Percentiles rank a stretch among this genome's conserved stretches.
These are phyloP conservation scores for Cheilosia vernalis DNA, from an alignment of 2,888 invertebrate species.

Conservation along the genomic window DNA sequence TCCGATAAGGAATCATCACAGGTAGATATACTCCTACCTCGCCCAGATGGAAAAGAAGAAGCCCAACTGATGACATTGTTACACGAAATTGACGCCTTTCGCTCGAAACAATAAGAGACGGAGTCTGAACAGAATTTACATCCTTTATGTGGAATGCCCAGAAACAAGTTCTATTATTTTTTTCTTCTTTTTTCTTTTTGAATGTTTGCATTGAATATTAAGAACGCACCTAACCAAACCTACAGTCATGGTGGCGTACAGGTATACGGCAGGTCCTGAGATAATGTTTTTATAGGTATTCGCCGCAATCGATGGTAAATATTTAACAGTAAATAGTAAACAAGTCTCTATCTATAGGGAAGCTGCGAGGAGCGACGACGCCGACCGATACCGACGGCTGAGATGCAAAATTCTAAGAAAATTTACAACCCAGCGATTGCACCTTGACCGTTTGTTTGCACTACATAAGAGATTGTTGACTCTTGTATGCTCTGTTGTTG, in stretches of 20 bases:
- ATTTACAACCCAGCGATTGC: slow-evolving; percentile 19
- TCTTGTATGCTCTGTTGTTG: slow-evolving; percentile 10
- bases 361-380: slow-evolving; percentile 12
- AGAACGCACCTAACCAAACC: slow-evolving; percentile 62
- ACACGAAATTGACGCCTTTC: slow-evolving; percentile 53
- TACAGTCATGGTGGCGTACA: slow-evolving; percentile 42
- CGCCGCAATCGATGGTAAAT: slow-evolving; percentile 34
- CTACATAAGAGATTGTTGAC: slow-evolving; percentile 25
- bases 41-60: slow-evolving; percentile 26
- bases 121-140: slow-evolving; percentile 34
- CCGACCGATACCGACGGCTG: background rate
- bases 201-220: slow-evolving; percentile 52
- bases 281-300: slow-evolving; percentile 1
- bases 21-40: slow-evolving; percentile 39
- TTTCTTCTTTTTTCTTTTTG: slow-evolving; percentile 11
- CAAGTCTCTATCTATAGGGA: background rate
- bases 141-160: slow-evolving; percentile 25
- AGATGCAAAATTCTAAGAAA: slow-evolving; percentile 63
- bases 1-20: slow-evolving; percentile 43
- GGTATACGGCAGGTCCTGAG: background rate
- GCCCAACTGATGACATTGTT: slow-evolving; percentile 34
- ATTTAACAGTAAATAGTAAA: slow-evolving; percentile 26
- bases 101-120: slow-evolving; percentile 42
- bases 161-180: slow-evolving; percentile 29
- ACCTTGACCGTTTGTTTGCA: slow-evolving; percentile 50